Conservation (phyloP, 2,888 invertebrate genomes). For the Platycheirus rosarum region DNA sequence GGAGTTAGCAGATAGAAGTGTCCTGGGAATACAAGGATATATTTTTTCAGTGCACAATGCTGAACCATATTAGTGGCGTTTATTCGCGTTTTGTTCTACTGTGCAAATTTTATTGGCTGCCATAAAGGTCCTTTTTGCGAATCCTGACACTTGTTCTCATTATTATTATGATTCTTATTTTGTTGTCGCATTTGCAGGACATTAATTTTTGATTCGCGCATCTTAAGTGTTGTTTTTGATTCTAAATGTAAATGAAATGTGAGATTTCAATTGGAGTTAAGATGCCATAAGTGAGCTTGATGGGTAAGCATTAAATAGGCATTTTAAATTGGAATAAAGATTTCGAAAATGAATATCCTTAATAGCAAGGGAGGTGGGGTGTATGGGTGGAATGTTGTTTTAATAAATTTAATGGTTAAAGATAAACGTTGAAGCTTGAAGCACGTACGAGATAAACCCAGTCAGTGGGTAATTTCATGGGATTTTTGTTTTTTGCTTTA, state of each 20-base stretch:
- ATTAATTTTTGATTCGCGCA: conserved; percentile 38
- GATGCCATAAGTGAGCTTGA: conserved; percentile 1
- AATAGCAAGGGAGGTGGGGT: too few relatives aligned
- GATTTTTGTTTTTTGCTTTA: too few relatives aligned
- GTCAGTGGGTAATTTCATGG: too few relatives aligned
- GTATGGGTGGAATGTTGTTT: too few relatives aligned
- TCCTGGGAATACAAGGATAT: background rate
- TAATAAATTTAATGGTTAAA: too few relatives aligned
- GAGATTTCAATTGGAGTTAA: conserved; percentile 26
- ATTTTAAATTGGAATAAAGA: too few relatives aligned
- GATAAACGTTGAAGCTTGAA: too few relatives aligned
- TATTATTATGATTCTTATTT: conserved; percentile 28
- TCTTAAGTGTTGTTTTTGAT: conserved; percentile 33
- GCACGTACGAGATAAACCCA: too few relatives aligned
- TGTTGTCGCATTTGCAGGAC: conserved; percentile 33
- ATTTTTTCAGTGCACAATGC: conserved; percentile 8
- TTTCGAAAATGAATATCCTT: too few relatives aligned
- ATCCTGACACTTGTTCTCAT: conserved; percentile 10
- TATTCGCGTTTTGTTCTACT: conserved; percentile 16
- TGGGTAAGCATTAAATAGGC: too few relatives aligned
- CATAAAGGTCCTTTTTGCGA: conserved; percentile 27
- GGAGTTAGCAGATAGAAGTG: too few relatives aligned
- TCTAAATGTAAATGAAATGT: conserved; percentile 8
- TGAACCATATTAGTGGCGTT: conserved; percentile 24
- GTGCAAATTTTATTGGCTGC: conserved; percentile 41